Evolutionary conservation across 2,113 vertebrate species (phyloP), one percentile per base, ranked within the genome.

Genomic region (Coracopsis vasa): DNA sequence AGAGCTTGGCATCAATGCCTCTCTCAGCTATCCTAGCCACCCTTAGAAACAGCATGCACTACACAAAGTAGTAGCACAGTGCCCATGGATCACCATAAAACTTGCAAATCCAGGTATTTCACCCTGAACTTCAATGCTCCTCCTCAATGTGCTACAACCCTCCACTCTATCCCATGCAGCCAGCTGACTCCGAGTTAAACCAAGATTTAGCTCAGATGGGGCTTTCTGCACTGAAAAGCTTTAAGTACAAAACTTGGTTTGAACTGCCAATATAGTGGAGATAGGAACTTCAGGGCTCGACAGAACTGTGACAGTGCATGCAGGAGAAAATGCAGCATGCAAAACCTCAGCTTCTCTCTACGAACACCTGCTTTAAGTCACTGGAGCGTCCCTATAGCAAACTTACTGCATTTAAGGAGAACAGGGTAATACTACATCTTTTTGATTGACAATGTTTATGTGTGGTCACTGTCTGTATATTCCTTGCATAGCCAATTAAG

Each of bases 291-390:
- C 51, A 69, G 44, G 70, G 61, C 21, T 74, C 19, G 54, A n/a
- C 50, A 14, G n/a, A 83, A 50, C 28, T 39, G 14, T 21, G 41
- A n/a, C 2, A 35, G 56, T 0, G 5, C 0, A 3, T 9, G 28
- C 23, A 66, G 37, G 17, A 53, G 56, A 86, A 89, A 72, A 86
- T 0, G 0, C 3, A 80, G 62, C 16, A 54, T 0, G 4, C 21
- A 54, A 44, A 47, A 88, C 21, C 9, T 67, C 65, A 42, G n/a
- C 2, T 83, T 37, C 6, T 83, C 50, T 80, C 27, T 53, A 23
- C 25, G 27, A 83, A 50, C 16, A 66, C 16, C 69, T 54, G 18
- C 29, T 77, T 56, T 25, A 54, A 70, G 51, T 20, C 53, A 61
- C 58, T 44, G 37, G 35, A 92, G 41, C 2, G 2, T 2, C 9